A percentile compares a stretch with the other conserved stretches of the same genome.
phyloP scores from a whole-genome alignment of 2,797 vertebrate species.

The Margarornis squamiger region DNA sequence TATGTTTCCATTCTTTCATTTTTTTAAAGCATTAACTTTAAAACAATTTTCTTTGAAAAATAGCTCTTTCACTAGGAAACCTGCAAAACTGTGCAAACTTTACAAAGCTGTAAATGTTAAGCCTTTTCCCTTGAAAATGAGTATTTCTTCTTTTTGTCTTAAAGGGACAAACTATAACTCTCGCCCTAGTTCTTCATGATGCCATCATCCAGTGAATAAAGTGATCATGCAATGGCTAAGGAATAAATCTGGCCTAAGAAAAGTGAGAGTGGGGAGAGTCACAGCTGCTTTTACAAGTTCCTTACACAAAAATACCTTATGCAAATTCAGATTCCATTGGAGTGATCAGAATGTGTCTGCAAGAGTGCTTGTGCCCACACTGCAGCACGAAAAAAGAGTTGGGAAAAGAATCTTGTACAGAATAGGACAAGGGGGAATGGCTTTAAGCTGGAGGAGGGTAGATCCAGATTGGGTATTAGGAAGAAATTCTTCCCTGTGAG shows the following conservation, averaged over 20 bases:
- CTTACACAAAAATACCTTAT: neutral
- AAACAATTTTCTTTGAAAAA: neutral
- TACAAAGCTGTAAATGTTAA: neutral
- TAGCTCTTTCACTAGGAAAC: neutral
- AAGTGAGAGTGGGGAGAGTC: neutral
- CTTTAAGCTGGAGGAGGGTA: neutral
- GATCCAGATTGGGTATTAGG: neutral
- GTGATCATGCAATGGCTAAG: neutral
- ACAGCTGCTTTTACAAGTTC: neutral
- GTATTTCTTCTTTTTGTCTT: neutral
- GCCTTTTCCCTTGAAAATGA: neutral
- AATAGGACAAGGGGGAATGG: neutral
- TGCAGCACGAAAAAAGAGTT: neutral
- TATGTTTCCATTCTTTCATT: neutral
- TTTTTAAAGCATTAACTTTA: neutral
- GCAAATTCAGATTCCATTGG: neutral
- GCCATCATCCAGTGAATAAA: neutral
- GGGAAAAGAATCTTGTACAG: neutral
- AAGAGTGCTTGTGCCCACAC: neutral
- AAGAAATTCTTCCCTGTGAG: neutral
- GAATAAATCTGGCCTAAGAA: neutral
- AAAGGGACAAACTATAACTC: neutral
- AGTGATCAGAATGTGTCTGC: neutral
- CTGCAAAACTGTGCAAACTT: neutral
- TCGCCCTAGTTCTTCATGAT: neutral